Base-by-base conservation (phyloP, 2,113 vertebrate species). In the Phaethon lepturus region DNA sequence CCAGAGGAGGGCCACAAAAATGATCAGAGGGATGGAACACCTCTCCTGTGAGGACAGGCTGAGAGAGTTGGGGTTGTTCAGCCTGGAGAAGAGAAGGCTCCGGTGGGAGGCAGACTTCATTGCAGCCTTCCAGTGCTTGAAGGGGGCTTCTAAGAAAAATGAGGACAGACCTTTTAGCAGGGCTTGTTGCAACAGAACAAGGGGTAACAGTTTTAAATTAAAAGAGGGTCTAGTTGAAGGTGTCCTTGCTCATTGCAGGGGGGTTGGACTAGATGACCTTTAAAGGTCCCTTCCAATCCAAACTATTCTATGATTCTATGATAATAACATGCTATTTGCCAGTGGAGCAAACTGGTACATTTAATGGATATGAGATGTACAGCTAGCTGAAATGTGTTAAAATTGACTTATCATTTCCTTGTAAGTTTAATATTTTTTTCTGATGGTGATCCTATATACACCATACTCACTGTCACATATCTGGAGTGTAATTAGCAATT, bases 341-440 rank as follows among this genome's bases (percentile, higher is more conserved):
- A 81, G 11, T 84, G 8, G 52, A 66, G 17, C 6, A 24, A 88
- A 20, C 18, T 77, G 38, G 64, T 45, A 53, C 19, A 50, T 68
- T 91, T 95, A 82, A 90, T 76, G 77, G 90, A 62, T 49, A 76
- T 80, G 20, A 86, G 18, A 59, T 53, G 84, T 84, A 82, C 29
- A n/a, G 59, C 45, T 88, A 58, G 28, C 28, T 86, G 74, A 91
- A 63, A 93, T 29, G 17, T 49, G 69, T 86, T 93, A 60, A 82
- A 95, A 83, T 85, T 63, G 74, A 4, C 24, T 96, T 96, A 87
- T 83, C 5, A 77, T 81, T 76, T 96, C 53, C 74, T 91, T 91
- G 44, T 81, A 76, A 78, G 28, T 94, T 72, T 16, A 59, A 45
- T 77, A 33, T 47, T 59, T 69, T 59, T 81, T 90, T 62, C 49